phyloP scores from a whole-genome alignment of 2,797 vertebrate species.

The Labroides dimidiatus region DNA sequence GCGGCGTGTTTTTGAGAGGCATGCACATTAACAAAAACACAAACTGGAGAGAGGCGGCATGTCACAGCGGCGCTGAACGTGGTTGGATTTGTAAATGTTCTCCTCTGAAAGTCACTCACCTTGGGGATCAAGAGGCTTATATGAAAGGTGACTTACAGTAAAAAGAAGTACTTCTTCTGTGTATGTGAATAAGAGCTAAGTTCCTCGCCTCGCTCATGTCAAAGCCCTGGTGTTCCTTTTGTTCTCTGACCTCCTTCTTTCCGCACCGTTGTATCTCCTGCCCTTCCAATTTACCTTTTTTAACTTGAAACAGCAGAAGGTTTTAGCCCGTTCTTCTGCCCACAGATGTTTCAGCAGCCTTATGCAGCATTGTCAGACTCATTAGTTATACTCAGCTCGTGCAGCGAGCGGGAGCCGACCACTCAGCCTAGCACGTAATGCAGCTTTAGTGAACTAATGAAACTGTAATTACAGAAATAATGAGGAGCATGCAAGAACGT shows the following conservation, averaged over 20 bases:
- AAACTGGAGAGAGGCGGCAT: constrained; percentile 35
- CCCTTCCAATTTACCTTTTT: constrained; percentile 42
- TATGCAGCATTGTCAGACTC: constrained; percentile 63
- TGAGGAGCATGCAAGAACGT: constrained; percentile 62
- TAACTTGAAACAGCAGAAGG: constrained; percentile 39
- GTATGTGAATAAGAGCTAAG: constrained; percentile 43
- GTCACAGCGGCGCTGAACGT: constrained; percentile 36
- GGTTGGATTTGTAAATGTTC: constrained; percentile 58
- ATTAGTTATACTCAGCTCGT: constrained; percentile 69
- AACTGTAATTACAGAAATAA: constrained; percentile 79
- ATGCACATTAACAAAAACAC: constrained; percentile 41
- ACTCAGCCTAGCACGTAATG: constrained; percentile 68
- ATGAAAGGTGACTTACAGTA: constrained; percentile 62
- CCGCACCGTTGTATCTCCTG: constrained; percentile 2
- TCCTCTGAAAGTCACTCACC: constrained; percentile 56
- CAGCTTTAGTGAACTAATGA: constrained; percentile 74
- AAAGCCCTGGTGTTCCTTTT: background rate
- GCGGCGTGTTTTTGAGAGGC: constrained; percentile 2
- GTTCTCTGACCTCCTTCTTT: constrained; percentile 46
- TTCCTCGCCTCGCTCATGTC: constrained; percentile 35
- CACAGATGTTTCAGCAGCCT: constrained; percentile 56
- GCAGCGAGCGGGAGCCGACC: constrained; percentile 52
- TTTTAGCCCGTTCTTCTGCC: constrained; percentile 32
- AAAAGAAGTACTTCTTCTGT: constrained; percentile 39
- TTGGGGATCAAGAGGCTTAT: constrained; percentile 65